Conservation (phyloP, 2,113 vertebrate genomes). For the Ondatra zibethicus region DNA sequence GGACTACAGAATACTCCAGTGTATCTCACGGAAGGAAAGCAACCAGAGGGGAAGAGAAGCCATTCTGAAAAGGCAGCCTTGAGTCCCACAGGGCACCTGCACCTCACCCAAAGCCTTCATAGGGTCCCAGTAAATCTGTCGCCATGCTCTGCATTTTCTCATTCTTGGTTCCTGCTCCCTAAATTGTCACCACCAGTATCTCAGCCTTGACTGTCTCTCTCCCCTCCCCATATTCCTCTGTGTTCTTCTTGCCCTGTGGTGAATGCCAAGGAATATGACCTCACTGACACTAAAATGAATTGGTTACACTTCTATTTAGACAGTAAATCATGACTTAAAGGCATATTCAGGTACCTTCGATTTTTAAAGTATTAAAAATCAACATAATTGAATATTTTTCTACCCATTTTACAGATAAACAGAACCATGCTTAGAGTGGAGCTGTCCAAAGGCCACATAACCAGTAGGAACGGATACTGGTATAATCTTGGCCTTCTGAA, state of each 20-base stretch:
- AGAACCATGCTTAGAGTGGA: slow-evolving; percentile 15
- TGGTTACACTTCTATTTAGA: neutral
- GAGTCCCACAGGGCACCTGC: neutral
- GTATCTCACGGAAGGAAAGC: neutral
- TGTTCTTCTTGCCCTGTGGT: neutral
- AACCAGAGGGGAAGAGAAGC: neutral
- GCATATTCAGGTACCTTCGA: slow-evolving; percentile 33
- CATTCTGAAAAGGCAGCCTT: neutral
- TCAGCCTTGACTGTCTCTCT: neutral
- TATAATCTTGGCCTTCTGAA: neutral
- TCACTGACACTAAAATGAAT: slow-evolving; percentile 5
- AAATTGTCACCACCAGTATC: neutral
- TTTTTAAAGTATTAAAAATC: slow-evolving; percentile 43
- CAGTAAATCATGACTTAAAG: slow-evolving; percentile 14
- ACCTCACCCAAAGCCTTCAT: neutral
- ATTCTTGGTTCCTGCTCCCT: neutral
- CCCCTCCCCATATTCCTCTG: neutral
- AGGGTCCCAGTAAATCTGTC: neutral
- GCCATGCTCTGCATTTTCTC: neutral
- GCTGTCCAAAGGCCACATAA: slow-evolving; percentile 12
- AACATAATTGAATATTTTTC: slow-evolving; percentile 21
- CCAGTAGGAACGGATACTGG: neutral
- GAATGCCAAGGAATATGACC: neutral
- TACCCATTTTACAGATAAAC: slow-evolving; percentile 39
- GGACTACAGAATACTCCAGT: neutral